Evolutionary conservation across 2,888 invertebrate genomes (phyloP).

Genomic region (Dasysyrphus albostriatus): DNA sequence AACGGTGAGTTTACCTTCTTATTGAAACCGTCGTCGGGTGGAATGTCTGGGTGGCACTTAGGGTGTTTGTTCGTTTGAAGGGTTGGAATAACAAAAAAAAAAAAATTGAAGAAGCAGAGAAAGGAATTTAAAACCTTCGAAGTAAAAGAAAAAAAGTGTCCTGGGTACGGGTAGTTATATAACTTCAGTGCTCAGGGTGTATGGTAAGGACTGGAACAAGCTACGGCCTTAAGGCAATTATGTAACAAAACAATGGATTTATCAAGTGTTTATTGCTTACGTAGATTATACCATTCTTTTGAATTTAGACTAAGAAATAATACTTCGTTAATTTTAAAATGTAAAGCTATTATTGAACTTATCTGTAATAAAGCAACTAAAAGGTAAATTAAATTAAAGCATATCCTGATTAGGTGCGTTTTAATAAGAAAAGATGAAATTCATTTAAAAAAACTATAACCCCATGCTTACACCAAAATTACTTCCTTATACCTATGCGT

Average conservation of each 20-base stretch:
- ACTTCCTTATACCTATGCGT: too few species aligned
- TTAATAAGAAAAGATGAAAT: too few species aligned
- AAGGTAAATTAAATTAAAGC: too few species aligned
- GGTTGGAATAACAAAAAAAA: conserved; percentile 1
- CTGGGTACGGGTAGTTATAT: background rate
- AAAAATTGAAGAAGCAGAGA: background rate
- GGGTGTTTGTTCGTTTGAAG: conserved; percentile 20
- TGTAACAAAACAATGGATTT: background rate
- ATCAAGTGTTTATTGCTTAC: too few species aligned
- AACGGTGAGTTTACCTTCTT: conserved; percentile 32
- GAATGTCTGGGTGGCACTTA: conserved; percentile 10
- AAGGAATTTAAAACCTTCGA: conserved; percentile 11
- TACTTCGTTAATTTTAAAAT: too few species aligned
- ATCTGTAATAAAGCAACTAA: too few species aligned
- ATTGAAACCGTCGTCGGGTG: background rate
- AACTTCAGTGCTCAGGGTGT: background rate
- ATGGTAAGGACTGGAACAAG: background rate
- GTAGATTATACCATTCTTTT: too few species aligned
- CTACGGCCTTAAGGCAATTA: background rate
- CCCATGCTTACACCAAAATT: too few species aligned
- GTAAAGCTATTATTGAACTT: too few species aligned
- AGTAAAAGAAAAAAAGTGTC: background rate
- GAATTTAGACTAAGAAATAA: too few species aligned
- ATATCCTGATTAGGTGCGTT: too few species aligned
- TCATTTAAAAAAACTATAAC: too few species aligned